Evolutionary conservation across 2,888 invertebrate species (phyloP).

Genomic region (Scotopteryx bipunctaria): DNA sequence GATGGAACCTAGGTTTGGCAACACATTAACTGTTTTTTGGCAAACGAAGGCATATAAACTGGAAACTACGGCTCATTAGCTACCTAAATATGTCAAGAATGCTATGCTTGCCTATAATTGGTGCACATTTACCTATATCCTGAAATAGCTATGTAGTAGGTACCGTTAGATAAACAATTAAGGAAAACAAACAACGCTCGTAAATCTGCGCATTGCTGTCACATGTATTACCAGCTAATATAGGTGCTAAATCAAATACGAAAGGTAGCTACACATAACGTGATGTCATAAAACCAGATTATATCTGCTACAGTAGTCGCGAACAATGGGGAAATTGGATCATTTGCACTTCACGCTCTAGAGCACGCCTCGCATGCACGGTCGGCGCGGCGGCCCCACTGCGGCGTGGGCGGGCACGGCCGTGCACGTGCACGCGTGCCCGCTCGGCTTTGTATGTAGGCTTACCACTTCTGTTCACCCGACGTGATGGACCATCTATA

Average conservation of each 20-base stretch:
- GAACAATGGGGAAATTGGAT: neutral
- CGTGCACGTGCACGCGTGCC: no score
- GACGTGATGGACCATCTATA: no score
- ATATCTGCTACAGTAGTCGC: constrained; percentile 1
- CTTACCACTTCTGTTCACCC: no score
- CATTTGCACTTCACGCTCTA: neutral
- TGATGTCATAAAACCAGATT: constrained; percentile 8
- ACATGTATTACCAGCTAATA: constrained; percentile 9
- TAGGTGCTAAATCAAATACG: constrained; percentile 4
- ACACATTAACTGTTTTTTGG: neutral
- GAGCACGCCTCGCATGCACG: no score
- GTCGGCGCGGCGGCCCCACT: no score
- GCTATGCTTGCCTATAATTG: no score
- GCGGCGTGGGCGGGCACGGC: no score
- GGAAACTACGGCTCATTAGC: neutral
- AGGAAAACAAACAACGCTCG: neutral
- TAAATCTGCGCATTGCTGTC: constrained; percentile 5
- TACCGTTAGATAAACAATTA: neutral
- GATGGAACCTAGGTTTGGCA: neutral
- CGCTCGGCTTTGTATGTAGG: no score
- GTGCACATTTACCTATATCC: neutral
- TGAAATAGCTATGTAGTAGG: neutral
- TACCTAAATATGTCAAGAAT: no score
- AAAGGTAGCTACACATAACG: constrained; percentile 7
- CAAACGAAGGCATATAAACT: neutral